Conservation (phyloP, 2,113 vertebrate species). For the Progne subis region DNA sequence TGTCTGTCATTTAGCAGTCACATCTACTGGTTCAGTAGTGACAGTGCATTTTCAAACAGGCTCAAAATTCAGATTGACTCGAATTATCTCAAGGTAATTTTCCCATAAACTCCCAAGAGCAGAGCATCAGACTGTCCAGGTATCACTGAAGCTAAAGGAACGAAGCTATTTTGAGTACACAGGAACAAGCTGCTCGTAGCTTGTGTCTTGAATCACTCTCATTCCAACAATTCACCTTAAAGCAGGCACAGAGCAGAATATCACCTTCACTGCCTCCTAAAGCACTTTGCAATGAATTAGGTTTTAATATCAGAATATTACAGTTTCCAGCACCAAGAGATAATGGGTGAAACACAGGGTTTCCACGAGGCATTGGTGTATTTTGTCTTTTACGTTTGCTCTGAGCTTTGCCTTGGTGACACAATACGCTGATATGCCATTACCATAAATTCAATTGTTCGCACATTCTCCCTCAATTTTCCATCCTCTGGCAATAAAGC, state of each 20-base stretch:
- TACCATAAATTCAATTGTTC: slow-evolving; percentile 72
- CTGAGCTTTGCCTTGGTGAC: slow-evolving; percentile 38
- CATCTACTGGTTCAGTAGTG: not conserved
- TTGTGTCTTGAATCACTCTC: not conserved
- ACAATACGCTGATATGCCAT: slow-evolving; percentile 44
- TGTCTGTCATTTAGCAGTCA: not conserved
- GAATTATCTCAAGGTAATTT: not conserved
- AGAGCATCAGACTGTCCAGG: not conserved
- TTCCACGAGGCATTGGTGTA: slow-evolving; percentile 33
- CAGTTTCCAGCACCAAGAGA: slow-evolving; percentile 11
- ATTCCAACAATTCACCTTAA: not conserved
- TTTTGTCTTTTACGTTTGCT: not conserved
- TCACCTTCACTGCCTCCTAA: not conserved
- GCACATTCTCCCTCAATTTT: slow-evolving; percentile 56
- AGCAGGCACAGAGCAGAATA: not conserved
- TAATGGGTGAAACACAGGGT: slow-evolving; percentile 9
- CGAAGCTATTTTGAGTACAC: not conserved
- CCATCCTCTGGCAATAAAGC: slow-evolving; percentile 51
- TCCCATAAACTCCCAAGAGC: not conserved
- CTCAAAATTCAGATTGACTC: not conserved
- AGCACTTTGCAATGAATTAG: slow-evolving; percentile 3
- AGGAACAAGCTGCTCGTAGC: not conserved
- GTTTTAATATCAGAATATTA: slow-evolving; percentile 63
- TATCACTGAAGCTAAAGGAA: not conserved
- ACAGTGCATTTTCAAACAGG: not conserved